Conservation (phyloP, 1,140 invertebrate genomes). For the Portunus trituberculatus region DNA sequence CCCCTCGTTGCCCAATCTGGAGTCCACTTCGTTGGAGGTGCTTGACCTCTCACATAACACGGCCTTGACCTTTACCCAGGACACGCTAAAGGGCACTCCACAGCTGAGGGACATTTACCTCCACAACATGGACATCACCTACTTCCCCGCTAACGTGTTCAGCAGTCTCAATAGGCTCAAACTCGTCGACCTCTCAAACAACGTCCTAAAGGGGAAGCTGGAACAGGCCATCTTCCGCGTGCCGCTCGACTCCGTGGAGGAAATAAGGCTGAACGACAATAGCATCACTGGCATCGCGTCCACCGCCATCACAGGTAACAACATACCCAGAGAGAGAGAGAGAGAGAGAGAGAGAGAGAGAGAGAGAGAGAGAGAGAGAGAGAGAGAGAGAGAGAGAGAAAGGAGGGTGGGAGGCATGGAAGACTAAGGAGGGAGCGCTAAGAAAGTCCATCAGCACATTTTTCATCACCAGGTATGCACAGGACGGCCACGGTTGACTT, state of each 20-base stretch:
- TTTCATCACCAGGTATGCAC: neutral
- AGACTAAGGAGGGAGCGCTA: neutral
- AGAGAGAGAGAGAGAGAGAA: neutral
- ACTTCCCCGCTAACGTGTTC: neutral
- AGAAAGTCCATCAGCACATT: neutral
- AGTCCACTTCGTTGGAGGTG: neutral
- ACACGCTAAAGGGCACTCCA: neutral
- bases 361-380: neutral
- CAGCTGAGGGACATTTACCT: neutral
- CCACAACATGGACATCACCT: neutral
- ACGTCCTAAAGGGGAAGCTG: neutral
- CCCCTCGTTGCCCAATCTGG: neutral
- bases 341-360: slow-evolving; percentile 13
- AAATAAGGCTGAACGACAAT: neutral
- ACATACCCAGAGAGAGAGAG: neutral
- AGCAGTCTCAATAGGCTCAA: neutral
- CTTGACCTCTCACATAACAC: neutral
- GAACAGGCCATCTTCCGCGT: neutral
- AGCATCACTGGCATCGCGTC: neutral
- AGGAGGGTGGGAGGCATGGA: neutral
- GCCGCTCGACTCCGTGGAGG: neutral
- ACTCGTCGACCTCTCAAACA: neutral
- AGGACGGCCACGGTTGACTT: neutral
- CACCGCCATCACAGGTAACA: neutral
- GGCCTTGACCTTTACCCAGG: neutral